Evolutionary conservation across 1,140 invertebrate species (phyloP), one percentile per base, ranked within the genome.

Genomic region (Microplitis demolitor): DNA sequence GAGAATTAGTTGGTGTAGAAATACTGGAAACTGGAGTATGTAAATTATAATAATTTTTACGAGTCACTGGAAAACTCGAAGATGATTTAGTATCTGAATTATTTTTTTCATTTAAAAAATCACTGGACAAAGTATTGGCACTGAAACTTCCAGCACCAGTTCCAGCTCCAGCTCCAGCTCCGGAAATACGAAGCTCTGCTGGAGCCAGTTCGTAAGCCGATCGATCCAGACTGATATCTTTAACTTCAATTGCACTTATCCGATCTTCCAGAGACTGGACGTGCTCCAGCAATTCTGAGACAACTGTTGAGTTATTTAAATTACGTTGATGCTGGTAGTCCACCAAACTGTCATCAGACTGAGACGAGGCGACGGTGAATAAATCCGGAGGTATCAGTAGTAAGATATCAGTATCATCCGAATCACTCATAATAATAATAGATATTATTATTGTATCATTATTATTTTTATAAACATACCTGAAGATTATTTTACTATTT

Each of bases 381-480:
- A 93, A 91, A 84, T 93, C 90, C 8, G 93, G 93, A 66, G 93
- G 93, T 82, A 94, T 93, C 71, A 93, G 84, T 73, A 95, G 82
- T 71, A 95, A 87, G 76, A 93, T 89, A 85, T 95, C 93, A 4
- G 93, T 95, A 84, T 94, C 93, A 89, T 94, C 93, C 70, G 93
- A 91, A 81, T 94, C 93, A 90, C 93, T 94, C 93, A 94, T 94
- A 81, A 89, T 84, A 62, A 61, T 14, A 16, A 24, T 24, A 24
- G 2, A 24, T 24, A 24, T 24, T 24, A 24, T 24, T 0, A 24
- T 24, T 24, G 2, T 24, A 24, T 24, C 24, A 24, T 24, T 24
- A 24, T 24, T 24, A 24, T 24, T 24, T 24, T 24, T 24, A 24
- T 24, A 24, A 2, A 24, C 24, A 24, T 24, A 24, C 2, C 24